phyloP scores from a whole-genome alignment of 2,113 vertebrate species.

The Saguinus midas region DNA sequence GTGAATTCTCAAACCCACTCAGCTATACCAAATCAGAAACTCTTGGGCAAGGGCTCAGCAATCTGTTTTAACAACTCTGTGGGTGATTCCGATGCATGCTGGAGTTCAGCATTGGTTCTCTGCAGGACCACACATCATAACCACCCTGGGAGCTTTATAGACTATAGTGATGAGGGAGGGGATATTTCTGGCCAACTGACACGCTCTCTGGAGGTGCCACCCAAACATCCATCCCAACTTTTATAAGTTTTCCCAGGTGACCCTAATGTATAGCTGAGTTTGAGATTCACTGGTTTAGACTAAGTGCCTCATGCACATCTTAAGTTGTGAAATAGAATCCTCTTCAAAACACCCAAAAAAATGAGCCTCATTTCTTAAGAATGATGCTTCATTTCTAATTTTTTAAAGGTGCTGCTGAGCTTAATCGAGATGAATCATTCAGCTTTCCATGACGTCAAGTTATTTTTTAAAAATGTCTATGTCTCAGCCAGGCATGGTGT shows the following conservation, averaged over 20 bases:
- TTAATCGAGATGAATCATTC: background rate
- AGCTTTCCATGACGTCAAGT: background rate
- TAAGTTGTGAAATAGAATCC: background rate
- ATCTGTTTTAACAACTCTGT: background rate
- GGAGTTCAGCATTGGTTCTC: background rate
- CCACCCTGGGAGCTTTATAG: background rate
- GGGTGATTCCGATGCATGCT: background rate
- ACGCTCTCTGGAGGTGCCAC: background rate
- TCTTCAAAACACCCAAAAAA: background rate
- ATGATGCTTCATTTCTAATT: background rate
- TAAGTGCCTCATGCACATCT: background rate
- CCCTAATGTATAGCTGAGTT: too few species aligned
- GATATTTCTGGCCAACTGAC: background rate
- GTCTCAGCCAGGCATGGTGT: too few species aligned
- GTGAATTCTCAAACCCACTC: background rate
- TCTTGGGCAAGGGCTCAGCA: background rate
- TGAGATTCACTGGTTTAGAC: background rate
- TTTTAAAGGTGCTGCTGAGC: background rate
- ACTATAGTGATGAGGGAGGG: too few species aligned
- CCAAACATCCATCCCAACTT: too few species aligned
- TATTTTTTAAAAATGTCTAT: background rate
- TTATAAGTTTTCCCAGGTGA: too few species aligned
- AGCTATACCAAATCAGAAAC: background rate
- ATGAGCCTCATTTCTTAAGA: background rate
- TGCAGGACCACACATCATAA: background rate